Evolutionary conservation across 2,113 vertebrate species (phyloP).

Genomic region (Cyrtonyx montezumae): DNA sequence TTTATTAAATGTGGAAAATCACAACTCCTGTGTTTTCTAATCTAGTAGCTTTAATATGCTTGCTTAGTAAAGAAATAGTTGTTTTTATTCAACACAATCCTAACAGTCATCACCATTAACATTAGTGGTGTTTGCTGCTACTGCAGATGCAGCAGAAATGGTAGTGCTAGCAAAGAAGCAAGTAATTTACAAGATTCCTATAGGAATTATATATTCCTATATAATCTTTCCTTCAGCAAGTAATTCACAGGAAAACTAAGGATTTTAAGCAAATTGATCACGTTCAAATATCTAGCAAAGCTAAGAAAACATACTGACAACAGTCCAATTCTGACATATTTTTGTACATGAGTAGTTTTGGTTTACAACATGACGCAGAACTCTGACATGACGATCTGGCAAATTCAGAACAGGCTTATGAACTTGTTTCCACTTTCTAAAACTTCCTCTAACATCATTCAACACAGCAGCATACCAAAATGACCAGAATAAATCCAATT

Average conservation of each 20-base stretch:
- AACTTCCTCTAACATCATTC: not conserved
- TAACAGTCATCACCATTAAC: conserved; percentile 40
- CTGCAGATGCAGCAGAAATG: conserved; percentile 38
- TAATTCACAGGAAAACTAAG: not conserved
- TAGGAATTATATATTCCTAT: too few relatives aligned
- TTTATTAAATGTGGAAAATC: conserved; percentile 57
- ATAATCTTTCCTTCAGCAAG: not conserved
- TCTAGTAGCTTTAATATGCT: conserved; percentile 55
- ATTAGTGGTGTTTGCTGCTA: not conserved
- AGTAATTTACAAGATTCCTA: too few relatives aligned
- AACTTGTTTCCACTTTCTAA: not conserved
- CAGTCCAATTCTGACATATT: not conserved
- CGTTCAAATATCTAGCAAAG: not conserved
- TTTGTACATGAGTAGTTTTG: not conserved
- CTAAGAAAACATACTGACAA: not conserved
- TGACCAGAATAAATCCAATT: not conserved
- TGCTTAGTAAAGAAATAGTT: conserved; percentile 51
- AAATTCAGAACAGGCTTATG: not conserved
- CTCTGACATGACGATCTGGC: not conserved
- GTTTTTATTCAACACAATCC: conserved; percentile 56
- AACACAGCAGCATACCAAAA: not conserved
- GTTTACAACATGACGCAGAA: not conserved
- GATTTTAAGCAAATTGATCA: too few relatives aligned
- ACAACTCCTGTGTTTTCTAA: conserved; percentile 59
- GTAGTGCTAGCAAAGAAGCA: not conserved